Evolutionary conservation across 2,888 invertebrate species (phyloP).

Genomic region (Cheilosia pagana): DNA sequence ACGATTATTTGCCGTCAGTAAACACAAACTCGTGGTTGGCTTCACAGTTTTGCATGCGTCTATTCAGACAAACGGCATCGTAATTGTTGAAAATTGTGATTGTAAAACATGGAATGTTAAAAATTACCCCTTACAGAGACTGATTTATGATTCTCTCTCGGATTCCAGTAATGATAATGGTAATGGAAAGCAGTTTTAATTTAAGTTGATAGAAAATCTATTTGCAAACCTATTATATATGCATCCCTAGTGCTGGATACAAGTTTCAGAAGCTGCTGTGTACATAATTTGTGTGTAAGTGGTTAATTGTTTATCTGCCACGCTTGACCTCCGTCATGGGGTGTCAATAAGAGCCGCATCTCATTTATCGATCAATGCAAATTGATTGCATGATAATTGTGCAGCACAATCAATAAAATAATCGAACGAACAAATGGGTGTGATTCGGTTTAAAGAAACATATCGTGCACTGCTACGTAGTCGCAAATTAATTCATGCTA

Average conservation of each 20-base stretch:
- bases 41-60: background rate
- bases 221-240: background rate
- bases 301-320: slow-evolving; percentile 30
- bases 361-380: slow-evolving; percentile 34
- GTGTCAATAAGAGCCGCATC: slow-evolving; percentile 32
- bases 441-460: background rate
- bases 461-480: background rate
- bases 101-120: too few species aligned
- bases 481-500: background rate
- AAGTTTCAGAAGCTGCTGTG: background rate
- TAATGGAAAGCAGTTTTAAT: background rate
- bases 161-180: background rate
- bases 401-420: slow-evolving; percentile 10
- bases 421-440: background rate
- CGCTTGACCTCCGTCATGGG: slow-evolving; percentile 48
- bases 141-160: background rate
- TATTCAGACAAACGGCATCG: background rate
- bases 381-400: slow-evolving; percentile 32
- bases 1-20: background rate
- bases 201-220: too few species aligned
- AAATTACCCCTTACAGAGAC: too few species aligned
- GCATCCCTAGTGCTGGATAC: background rate
- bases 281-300: background rate
- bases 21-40: background rate
- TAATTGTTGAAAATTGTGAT: too few species aligned